Base-by-base conservation (phyloP, 92 coral and sea anemone genomes). In the Actinernus sp. region DNA sequence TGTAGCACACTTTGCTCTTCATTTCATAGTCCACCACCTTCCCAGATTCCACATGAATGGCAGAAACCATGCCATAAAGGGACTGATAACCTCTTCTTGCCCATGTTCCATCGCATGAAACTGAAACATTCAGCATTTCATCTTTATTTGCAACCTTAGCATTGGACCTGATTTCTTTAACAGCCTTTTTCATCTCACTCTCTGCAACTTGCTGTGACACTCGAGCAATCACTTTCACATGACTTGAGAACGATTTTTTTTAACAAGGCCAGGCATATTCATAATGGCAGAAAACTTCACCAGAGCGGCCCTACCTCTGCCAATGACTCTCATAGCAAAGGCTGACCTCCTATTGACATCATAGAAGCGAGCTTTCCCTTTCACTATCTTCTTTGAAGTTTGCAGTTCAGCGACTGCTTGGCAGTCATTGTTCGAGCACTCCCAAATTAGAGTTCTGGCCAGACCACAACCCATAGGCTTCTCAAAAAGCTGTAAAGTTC, bases 1-100 rank as follows among this genome's bases (percentile, higher is more conserved):
- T 77, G 70, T 58, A 77, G 27, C 71, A 77, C 19, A 67, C 77
- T 34, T 77, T 58, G 23, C 70, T 58, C 30, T 77, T 77, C 45
- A 59, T 19, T 51, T 67, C 84, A 67, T 45, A 57, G 65, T 40
- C 77, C 45, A 67, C 31, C 26, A 77, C 84, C 34, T 77, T 67
- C 45, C 84, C 83, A 63, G 57, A 74, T 49, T 72, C 61, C 10
- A 62, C 68, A 50, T 26, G 31, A 65, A 71, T 64, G 2, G 58
- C 83, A 5, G 80, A 74, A 20, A 62, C 65, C 71, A 77, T 77
- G 21, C 77, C 71, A 57, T 77, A 67, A 31, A 76, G 56, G 13
- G 84, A 77, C 76, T 77, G 84, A 25, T 64, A 77, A 13, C 84
- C 71, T 56, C 84, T 67, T 55, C 63, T 78, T 46, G 83, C 83